A percentile compares a stretch with the other conserved stretches of the same genome.
phyloP scores from a whole-genome alignment of 1,140 invertebrate genomes.

The Aleiodes sp. region DNA sequence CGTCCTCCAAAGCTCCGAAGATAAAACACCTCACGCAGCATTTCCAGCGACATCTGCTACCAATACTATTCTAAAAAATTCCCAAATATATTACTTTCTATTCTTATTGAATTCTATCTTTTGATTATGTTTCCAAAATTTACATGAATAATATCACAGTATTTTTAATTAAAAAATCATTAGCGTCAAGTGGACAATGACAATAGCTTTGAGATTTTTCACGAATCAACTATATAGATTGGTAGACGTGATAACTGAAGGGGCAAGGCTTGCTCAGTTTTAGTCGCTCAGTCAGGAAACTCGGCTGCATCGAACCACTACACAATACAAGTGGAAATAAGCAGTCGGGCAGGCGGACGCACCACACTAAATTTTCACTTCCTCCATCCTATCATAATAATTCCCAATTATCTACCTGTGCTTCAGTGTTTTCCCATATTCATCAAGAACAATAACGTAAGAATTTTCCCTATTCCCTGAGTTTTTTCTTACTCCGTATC shows the following conservation, averaged over 20 bases:
- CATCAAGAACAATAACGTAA: neutral
- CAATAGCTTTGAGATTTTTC: neutral
- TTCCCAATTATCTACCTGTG: too few species aligned
- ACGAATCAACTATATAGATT: neutral
- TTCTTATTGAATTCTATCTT: too few species aligned
- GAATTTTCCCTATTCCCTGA: neutral
- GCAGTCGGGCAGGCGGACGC: neutral
- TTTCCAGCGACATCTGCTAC: too few species aligned
- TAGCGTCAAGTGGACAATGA: neutral
- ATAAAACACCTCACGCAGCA: too few species aligned
- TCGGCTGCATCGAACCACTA: constrained; percentile 36
- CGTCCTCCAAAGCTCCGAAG: too few species aligned
- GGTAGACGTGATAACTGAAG: constrained; percentile 7
- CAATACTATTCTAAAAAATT: too few species aligned
- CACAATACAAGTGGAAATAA: constrained; percentile 19
- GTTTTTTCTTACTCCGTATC: neutral
- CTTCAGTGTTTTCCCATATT: neutral
- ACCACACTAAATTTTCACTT: neutral
- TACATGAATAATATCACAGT: too few species aligned
- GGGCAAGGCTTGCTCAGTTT: constrained; percentile 27
- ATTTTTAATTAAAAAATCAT: neutral
- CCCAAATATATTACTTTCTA: too few species aligned
- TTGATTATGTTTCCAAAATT: too few species aligned
- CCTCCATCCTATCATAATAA: too few species aligned
- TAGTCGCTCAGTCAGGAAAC: constrained; percentile 30